These are phyloP conservation scores for Tromatobia lineatoria DNA, from an alignment of 2,888 invertebrate genomes.

Conservation along the genomic window DNA sequence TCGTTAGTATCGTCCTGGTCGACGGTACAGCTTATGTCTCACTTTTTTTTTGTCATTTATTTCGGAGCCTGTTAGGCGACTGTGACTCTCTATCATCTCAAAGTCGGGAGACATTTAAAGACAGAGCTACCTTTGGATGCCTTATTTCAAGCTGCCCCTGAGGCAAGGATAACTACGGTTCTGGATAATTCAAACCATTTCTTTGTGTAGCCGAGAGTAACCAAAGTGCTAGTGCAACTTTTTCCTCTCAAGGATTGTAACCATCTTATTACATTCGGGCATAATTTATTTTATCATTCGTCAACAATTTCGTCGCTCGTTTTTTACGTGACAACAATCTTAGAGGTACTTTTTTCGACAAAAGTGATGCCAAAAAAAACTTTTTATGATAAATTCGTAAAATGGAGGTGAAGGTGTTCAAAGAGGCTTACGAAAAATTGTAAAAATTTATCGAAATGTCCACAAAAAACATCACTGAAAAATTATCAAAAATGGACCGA, in stretches of 20 bases:
- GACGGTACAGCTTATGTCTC: neutral
- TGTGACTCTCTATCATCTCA: neutral
- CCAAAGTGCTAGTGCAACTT: conserved; percentile 1
- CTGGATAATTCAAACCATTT: conserved; percentile 50
- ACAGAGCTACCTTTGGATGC: neutral
- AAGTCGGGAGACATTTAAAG: neutral
- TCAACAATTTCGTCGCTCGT: no score
- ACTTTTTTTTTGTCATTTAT: neutral
- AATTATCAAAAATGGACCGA: no score
- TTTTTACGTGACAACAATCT: no score
- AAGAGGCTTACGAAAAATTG: no score
- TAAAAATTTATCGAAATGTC: no score
- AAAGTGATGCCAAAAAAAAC: no score
- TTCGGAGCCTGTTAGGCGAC: conserved; percentile 23
- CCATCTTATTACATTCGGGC: no score
- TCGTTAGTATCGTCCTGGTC: conserved; percentile 20
- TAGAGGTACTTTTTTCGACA: no score
- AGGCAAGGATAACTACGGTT: conserved; percentile 18
- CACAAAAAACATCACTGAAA: no score
- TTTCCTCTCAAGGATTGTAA: neutral
- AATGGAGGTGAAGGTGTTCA: no score
- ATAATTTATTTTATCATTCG: no score
- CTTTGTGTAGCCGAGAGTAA: conserved; percentile 10
- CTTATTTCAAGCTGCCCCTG: neutral
- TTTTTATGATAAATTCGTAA: no score